These are phyloP conservation scores for Lasaia peninsularis DNA, from an alignment of 1,140 invertebrate genomes.

Conservation along the genomic window DNA sequence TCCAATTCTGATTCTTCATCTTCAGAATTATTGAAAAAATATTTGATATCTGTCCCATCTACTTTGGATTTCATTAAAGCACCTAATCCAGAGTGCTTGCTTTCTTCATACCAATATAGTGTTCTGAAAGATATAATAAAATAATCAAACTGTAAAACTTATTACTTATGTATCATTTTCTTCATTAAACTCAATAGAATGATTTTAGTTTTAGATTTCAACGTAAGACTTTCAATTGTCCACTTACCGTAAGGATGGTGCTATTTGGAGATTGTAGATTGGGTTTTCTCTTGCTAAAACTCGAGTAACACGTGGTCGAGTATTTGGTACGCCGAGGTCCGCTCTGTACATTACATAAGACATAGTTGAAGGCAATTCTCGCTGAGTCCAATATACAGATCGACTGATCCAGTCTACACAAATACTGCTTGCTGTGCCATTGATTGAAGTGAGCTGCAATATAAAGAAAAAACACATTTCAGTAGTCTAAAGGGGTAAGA, in stretches of 20 bases:
- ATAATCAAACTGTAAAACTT: too few relatives aligned
- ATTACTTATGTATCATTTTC: too few relatives aligned
- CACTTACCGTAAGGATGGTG: conserved; percentile 86
- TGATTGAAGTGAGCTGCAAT: conserved; percentile 75
- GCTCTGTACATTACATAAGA: conserved; percentile 77
- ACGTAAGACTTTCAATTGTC: too few relatives aligned
- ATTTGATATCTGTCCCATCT: conserved; percentile 76
- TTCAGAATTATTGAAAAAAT: conserved; percentile 78
- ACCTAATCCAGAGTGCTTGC: conserved; percentile 74
- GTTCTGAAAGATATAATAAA: conserved; percentile 73
- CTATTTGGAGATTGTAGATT: conserved; percentile 83
- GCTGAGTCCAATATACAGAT: conserved; percentile 88
- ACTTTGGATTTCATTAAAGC: conserved; percentile 81
- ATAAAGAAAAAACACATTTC: not conserved
- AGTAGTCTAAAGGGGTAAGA: too few relatives aligned
- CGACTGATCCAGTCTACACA: conserved; percentile 92
- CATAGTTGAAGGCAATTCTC: conserved; percentile 61
- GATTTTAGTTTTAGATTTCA: too few relatives aligned
- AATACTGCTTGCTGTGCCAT: conserved; percentile 82
- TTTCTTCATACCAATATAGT: conserved; percentile 85
- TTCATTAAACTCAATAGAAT: too few relatives aligned
- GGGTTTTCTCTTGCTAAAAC: conserved; percentile 72
- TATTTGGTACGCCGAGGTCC: conserved; percentile 78
- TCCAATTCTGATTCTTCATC: conserved; percentile 31
- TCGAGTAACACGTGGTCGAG: conserved; percentile 62